Percentiles rank a stretch among this genome's conserved stretches.
phyloP scores from a whole-genome alignment of 2,797 vertebrate species.

The Cuculus canorus region DNA sequence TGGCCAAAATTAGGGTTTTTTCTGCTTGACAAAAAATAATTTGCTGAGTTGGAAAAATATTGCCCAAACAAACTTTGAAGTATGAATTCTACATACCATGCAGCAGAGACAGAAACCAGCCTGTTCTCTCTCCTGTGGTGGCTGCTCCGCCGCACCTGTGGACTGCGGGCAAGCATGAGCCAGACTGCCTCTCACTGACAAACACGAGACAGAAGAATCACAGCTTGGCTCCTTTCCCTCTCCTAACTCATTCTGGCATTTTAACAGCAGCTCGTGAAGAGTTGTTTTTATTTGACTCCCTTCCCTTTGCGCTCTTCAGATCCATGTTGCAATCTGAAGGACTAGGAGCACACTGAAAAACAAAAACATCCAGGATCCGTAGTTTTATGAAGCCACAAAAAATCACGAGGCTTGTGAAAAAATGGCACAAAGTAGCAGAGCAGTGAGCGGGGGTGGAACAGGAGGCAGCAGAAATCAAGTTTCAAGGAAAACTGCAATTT shows the following conservation, averaged over 20 bases:
- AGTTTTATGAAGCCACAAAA: background rate
- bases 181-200: background rate
- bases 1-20: background rate
- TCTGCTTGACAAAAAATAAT: background rate
- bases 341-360: background rate
- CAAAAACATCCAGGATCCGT: background rate
- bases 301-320: background rate
- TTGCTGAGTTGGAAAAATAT: background rate
- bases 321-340: background rate
- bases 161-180: background rate
- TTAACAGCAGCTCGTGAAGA: background rate
- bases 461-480: background rate
- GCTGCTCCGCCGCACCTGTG: background rate
- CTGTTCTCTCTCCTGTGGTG: background rate
- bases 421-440: background rate
- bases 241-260: background rate
- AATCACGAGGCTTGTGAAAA: background rate
- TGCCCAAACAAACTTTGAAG: background rate
- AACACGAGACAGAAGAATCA: background rate
- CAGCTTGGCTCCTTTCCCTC: background rate
- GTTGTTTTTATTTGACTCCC: background rate
- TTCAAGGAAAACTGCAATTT: background rate
- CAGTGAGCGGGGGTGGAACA: background rate
- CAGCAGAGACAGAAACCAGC: background rate
- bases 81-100: background rate